Conservation (phyloP, 2,113 vertebrate species). For the Copsychus sechellarum region DNA sequence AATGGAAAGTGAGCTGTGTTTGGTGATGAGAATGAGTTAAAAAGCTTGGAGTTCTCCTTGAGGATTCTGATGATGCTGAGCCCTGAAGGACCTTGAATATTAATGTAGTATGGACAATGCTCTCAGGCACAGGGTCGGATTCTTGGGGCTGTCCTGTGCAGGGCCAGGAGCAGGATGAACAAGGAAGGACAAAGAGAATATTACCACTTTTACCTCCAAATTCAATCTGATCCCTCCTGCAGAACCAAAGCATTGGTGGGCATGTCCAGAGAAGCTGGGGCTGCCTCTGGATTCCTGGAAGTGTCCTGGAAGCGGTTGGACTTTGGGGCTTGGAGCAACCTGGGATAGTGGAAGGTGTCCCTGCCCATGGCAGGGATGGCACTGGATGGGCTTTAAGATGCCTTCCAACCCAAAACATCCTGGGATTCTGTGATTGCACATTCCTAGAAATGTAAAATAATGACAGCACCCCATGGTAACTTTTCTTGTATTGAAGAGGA, state of each 20-base stretch:
- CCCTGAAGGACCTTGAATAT: background rate
- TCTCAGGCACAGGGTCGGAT: background rate
- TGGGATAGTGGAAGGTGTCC: background rate
- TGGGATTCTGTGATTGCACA: background rate
- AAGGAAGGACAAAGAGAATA: background rate
- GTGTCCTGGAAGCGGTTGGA: background rate
- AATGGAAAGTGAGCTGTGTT: background rate
- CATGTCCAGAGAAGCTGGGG: background rate
- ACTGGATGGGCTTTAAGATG: background rate
- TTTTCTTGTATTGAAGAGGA: background rate
- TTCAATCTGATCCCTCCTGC: background rate
- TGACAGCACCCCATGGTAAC: background rate
- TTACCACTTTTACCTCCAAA: background rate
- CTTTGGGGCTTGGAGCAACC: accelerated
- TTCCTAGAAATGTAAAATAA: background rate
- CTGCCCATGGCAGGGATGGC: background rate
- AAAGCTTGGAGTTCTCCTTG: background rate
- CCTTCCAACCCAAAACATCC: background rate
- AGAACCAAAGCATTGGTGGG: background rate
- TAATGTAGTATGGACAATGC: background rate
- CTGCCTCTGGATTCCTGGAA: background rate
- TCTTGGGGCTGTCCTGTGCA: background rate
- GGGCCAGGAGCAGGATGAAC: background rate
- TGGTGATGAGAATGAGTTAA: background rate
- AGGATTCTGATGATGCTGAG: background rate